Conservation (phyloP, 2,113 vertebrate species). For the Hydrochoerus hydrochaeris region DNA sequence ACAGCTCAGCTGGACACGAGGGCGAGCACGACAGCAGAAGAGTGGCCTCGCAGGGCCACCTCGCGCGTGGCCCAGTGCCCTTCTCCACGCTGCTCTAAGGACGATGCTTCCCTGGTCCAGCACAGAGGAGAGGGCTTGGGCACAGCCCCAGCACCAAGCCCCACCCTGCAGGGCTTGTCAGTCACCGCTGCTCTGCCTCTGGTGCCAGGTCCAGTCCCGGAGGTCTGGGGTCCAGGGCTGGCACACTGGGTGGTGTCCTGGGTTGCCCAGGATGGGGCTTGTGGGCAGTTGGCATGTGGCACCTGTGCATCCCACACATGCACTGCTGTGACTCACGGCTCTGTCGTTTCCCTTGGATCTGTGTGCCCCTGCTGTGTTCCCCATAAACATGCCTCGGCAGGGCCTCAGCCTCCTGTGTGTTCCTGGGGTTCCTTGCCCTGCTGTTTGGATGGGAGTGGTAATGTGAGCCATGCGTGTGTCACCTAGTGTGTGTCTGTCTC, state of each 20-base stretch:
- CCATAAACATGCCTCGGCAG: background rate
- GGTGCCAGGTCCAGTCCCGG: background rate
- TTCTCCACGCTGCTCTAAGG: background rate
- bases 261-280: too few relatives aligned
- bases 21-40: too few relatives aligned
- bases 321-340: background rate
- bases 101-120: rapidly evolving
- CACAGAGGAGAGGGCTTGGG: background rate
- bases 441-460: too few relatives aligned
- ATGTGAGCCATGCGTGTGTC: too few relatives aligned
- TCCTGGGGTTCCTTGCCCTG: background rate
- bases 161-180: background rate
- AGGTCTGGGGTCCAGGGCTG: background rate
- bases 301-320: background rate
- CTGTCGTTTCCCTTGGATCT: background rate
- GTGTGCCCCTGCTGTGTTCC: background rate
- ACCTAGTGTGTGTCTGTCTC: too few relatives aligned
- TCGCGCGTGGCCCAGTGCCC: rapidly evolving
- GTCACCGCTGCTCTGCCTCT: too few relatives aligned
- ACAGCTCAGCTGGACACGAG: background rate
- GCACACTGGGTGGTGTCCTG: background rate
- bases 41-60: background rate
- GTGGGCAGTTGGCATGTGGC: background rate
- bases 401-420: background rate
- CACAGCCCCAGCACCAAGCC: background rate